Conservation (phyloP, 2,888 invertebrate genomes). For the Conops quadrifasciatus region DNA sequence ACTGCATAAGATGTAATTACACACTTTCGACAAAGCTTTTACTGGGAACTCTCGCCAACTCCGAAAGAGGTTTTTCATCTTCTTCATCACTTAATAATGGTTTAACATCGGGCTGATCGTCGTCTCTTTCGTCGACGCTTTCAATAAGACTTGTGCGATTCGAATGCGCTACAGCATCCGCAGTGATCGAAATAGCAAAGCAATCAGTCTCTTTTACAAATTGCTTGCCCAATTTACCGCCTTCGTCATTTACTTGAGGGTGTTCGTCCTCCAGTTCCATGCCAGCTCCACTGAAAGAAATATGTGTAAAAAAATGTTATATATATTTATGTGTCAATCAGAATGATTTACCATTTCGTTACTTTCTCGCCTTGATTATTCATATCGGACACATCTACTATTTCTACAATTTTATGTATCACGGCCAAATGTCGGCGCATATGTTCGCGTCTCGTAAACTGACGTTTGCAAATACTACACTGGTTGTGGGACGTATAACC, state of each 20-base stretch:
- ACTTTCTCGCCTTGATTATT: slow-evolving; percentile 1
- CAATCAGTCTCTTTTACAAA: not conserved
- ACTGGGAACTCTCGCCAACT: slow-evolving; percentile 25
- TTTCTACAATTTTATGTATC: slow-evolving; percentile 52
- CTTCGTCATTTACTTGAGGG: not conserved
- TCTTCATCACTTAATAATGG: slow-evolving; percentile 40
- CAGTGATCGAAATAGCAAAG: not conserved
- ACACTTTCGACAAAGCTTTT: slow-evolving; percentile 35
- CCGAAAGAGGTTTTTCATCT: slow-evolving; percentile 45
- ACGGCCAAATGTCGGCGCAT: slow-evolving; percentile 62
- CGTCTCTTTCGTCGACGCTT: not conserved
- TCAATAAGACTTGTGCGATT: not conserved
- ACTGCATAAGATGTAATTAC: not conserved
- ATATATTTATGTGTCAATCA: not conserved
- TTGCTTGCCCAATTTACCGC: not conserved
- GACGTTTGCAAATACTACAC: slow-evolving; percentile 63
- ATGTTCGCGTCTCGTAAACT: slow-evolving; percentile 63
- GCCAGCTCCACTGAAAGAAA: not conserved
- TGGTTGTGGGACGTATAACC: slow-evolving; percentile 39
- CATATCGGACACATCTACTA: slow-evolving; percentile 9
- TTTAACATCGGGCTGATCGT: not conserved
- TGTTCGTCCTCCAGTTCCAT: not conserved
- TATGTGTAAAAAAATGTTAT: not conserved
- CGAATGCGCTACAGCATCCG: not conserved
- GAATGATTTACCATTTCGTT: not conserved